Evolutionary conservation across 1,140 invertebrate genomes (phyloP).

Genomic region (Drosophila tsacasi): DNA sequence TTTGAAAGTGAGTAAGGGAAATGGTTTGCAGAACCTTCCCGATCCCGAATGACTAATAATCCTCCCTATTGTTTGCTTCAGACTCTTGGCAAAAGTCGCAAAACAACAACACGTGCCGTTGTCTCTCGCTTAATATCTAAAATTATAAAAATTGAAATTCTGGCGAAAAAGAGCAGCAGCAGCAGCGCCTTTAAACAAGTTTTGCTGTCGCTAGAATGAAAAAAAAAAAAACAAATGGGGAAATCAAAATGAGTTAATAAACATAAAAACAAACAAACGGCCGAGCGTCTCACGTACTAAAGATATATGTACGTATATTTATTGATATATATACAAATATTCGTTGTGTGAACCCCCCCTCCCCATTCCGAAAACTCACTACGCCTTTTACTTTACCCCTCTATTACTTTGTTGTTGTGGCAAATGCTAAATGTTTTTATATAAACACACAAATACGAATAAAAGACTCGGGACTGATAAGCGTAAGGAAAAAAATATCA

Average conservation of each 20-base stretch:
- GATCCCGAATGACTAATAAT: constrained; percentile 56
- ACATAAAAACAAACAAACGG: constrained; percentile 64
- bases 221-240: constrained; percentile 11
- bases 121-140: constrained; percentile 32
- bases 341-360: neutral
- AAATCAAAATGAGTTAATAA: constrained; percentile 29
- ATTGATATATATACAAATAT: neutral
- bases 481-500: constrained; percentile 27
- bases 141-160: constrained; percentile 35
- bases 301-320: constrained; percentile 4
- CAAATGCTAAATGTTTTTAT: constrained; percentile 35
- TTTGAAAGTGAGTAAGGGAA: neutral
- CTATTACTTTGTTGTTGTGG: constrained; percentile 16
- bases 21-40: constrained; percentile 42
- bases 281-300: constrained; percentile 3
- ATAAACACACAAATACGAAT: constrained; percentile 32
- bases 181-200: constrained; percentile 27
- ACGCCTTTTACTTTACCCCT: constrained; percentile 20
- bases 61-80: neutral
- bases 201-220: constrained; percentile 1
- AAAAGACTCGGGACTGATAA: constrained; percentile 52
- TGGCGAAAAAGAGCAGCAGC: constrained; percentile 5
- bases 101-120: constrained; percentile 65
- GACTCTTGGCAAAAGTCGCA: constrained; percentile 12
- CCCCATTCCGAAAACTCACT: neutral